Evolutionary conservation across 2,797 vertebrate species (phyloP).

Genomic region (Platyrinchus mystaceus): DNA sequence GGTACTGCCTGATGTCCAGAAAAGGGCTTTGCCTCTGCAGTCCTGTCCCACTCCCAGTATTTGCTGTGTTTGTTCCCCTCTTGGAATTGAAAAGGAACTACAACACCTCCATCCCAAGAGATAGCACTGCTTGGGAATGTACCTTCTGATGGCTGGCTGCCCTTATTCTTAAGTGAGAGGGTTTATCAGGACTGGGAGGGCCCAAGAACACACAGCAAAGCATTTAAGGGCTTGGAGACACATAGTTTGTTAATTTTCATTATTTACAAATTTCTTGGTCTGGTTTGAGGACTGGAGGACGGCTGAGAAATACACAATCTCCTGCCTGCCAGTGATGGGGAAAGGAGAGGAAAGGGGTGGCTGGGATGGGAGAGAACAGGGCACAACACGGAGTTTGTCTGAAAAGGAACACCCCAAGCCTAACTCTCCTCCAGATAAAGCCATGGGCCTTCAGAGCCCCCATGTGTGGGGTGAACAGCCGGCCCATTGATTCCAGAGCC

Average conservation of each 20-base stretch:
- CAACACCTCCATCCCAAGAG: background rate
- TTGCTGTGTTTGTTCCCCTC: background rate
- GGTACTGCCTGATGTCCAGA: background rate
- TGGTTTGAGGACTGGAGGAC: background rate
- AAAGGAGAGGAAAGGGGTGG: background rate
- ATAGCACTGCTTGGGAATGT: background rate
- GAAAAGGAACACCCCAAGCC: background rate
- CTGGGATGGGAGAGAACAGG: background rate
- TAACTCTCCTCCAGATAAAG: background rate
- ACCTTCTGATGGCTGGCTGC: background rate
- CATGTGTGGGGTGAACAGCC: background rate
- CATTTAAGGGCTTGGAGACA: background rate
- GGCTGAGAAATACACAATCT: background rate
- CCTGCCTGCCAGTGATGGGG: background rate
- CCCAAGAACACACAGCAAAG: background rate
- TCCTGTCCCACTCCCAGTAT: no score
- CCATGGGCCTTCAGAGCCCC: background rate
- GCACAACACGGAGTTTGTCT: accelerated
- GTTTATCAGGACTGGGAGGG: background rate
- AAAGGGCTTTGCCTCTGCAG: background rate
- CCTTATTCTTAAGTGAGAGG: background rate
- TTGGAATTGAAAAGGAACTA: background rate
- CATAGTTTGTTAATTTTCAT: background rate
- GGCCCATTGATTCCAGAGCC: background rate
- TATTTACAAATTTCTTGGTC: accelerated